Evolutionary conservation across 2,888 invertebrate species (phyloP).

Genomic region (Spicauda simplicius): DNA sequence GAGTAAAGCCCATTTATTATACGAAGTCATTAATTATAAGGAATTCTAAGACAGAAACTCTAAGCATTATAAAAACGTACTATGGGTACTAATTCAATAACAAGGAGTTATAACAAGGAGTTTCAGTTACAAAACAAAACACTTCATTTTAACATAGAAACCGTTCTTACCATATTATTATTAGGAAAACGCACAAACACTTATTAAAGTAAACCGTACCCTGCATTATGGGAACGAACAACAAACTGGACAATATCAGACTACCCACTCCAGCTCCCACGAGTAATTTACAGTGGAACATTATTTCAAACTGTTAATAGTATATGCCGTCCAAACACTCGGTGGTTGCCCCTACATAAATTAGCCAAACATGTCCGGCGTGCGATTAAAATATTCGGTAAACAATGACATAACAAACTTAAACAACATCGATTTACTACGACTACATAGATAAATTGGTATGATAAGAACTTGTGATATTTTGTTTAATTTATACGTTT

Average conservation of each 20-base stretch:
- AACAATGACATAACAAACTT: constrained; percentile 9
- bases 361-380: constrained; percentile 17
- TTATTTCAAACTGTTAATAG: constrained; percentile 34
- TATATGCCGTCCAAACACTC: constrained; percentile 30
- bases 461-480: too few relatives aligned
- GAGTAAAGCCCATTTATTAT: too few relatives aligned
- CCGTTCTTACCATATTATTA: constrained; percentile 5
- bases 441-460: too few relatives aligned
- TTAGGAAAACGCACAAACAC: constrained; percentile 6
- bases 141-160: background rate
- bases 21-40: too few relatives aligned
- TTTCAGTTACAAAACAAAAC: background rate
- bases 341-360: constrained; percentile 8
- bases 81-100: background rate
- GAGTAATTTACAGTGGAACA: constrained; percentile 21
- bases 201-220: constrained; percentile 39
- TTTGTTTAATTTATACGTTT: too few relatives aligned
- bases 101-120: background rate
- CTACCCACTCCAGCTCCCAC: constrained; percentile 27
- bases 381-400: constrained; percentile 24
- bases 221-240: constrained; percentile 39
- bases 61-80: background rate
- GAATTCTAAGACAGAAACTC: background rate
- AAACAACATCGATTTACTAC: background rate
- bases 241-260: constrained; percentile 40